These are phyloP conservation scores for Xiphydria camelus DNA, from an alignment of 2,888 invertebrate genomes.

Conservation along the genomic window DNA sequence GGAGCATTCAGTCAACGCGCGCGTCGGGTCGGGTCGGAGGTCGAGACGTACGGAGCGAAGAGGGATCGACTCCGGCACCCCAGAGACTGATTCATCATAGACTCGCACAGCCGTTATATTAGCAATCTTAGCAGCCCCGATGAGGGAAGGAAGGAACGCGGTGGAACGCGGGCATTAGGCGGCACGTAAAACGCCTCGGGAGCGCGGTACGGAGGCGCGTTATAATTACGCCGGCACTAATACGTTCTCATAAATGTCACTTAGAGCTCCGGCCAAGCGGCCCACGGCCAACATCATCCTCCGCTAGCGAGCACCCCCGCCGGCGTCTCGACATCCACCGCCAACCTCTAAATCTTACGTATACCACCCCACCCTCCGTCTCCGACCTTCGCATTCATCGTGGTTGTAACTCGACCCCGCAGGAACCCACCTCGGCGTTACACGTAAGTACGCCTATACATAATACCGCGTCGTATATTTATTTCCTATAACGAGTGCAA, in stretches of 20 bases:
- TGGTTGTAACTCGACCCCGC: no score
- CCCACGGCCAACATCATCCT: conserved; percentile 18
- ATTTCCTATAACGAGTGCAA: no score
- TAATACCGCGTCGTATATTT: no score
- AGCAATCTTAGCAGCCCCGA: background rate
- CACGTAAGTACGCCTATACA: no score
- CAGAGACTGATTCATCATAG: background rate
- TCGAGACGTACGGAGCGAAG: no score
- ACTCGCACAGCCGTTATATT: background rate
- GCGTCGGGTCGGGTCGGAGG: no score
- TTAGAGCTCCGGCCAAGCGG: conserved; percentile 24
- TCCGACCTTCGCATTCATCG: background rate
- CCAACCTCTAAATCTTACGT: conserved; percentile 3
- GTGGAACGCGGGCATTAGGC: conserved; percentile 1
- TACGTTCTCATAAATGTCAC: conserved; percentile 39
- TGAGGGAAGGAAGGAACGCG: background rate
- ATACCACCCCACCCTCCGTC: conserved; percentile 2
- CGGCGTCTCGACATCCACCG: background rate
- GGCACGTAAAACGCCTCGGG: background rate
- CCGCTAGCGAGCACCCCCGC: conserved; percentile 4
- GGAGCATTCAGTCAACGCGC: no score
- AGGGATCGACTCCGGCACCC: background rate
- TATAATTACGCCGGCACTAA: conserved; percentile 36
- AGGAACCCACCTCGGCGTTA: no score
- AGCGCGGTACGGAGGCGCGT: conserved; percentile 22